Evolutionary conservation across 2,888 invertebrate genomes (phyloP).

Genomic region (Synergus gifuensis): DNA sequence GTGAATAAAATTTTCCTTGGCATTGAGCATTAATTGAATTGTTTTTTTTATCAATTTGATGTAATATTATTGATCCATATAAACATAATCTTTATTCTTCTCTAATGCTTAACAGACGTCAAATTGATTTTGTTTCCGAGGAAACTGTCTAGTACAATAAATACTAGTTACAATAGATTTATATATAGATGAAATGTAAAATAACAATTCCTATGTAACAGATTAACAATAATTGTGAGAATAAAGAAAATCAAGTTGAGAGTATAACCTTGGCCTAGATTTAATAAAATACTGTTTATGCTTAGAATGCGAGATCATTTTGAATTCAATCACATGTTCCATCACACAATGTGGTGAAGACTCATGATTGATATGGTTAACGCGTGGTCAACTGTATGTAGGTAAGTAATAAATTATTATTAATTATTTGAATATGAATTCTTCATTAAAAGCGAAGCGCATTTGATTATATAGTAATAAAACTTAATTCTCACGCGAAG

Average conservation of each 20-base stretch:
- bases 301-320: conserved; percentile 34
- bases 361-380: conserved; percentile 12
- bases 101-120: neutral
- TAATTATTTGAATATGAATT: conserved; percentile 27
- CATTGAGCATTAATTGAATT: no score
- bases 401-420: conserved; percentile 32
- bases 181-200: neutral
- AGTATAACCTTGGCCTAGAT: conserved; percentile 13
- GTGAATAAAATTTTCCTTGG: neutral
- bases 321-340: conserved; percentile 24
- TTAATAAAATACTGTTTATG: neutral
- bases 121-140: neutral
- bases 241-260: neutral
- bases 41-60: neutral
- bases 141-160: neutral
- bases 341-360: conserved; percentile 30
- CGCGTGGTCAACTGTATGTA: conserved; percentile 6
- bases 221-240: neutral
- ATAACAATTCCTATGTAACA: neutral
- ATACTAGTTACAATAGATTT: neutral
- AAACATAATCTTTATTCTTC: neutral
- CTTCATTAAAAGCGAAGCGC: conserved; percentile 4
- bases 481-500: neutral
- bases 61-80: neutral
- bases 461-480: neutral